Evolutionary conservation across 2,888 invertebrate species (phyloP), one percentile per base, ranked within the genome.

Genomic region (Caprella mutica): DNA sequence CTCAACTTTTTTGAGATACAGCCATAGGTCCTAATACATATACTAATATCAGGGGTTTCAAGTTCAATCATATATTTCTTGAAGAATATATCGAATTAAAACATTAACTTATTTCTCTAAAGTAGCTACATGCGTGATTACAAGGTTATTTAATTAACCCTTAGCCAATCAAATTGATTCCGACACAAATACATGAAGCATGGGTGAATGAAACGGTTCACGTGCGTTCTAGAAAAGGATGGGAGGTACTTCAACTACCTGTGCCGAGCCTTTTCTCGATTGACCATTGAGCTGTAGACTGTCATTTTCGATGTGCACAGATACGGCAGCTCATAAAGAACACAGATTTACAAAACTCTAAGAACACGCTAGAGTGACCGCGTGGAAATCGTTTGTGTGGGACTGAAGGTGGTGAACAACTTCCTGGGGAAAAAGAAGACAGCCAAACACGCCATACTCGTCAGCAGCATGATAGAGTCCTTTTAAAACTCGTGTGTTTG

Each of bases 81-180:
- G n/a, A n/a, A n/a, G n/a, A n/a, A 35, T 35, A n/a, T n/a, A n/a
- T n/a, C n/a, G n/a, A n/a, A n/a, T n/a, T n/a, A n/a, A n/a, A n/a
- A n/a, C n/a, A n/a, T n/a, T n/a, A n/a, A n/a, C n/a, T n/a, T n/a
- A n/a, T n/a, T n/a, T n/a, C n/a, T n/a, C n/a, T n/a, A n/a, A 12
- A 12, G 35, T 9, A 35, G n/a, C 12, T 35, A 9, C 9, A 35
- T 12, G 12, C 35, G 9, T 9, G 35, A 35, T 12, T n/a, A 35
- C 9, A 35, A 35, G n/a, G 35, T 35, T 12, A 35, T 9, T 12
- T 24, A 38, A 35, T 48, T 23, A 24, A 12, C 30, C 75, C 81
- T 78, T 74, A 85, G 85, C 82, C 85, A 85, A 68, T 85, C 84
- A 65, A 85, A 84, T n/a, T n/a, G n/a, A n/a, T n/a, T 59, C 50